Percentiles rank a stretch among this genome's conserved stretches.
phyloP scores from a whole-genome alignment of 2,113 vertebrate species.

The Sebastes schlegelii region DNA sequence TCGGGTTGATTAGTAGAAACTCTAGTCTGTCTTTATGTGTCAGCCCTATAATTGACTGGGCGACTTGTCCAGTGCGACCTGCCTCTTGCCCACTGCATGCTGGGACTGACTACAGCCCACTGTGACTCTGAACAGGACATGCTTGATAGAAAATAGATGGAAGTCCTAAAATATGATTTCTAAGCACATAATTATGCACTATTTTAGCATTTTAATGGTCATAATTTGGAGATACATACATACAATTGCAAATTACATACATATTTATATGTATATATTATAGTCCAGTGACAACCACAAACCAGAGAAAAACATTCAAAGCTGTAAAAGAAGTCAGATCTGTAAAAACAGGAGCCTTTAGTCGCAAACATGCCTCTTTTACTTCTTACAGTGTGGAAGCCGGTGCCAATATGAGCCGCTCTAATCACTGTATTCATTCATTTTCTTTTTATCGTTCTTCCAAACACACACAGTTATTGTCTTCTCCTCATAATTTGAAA shows the following conservation, averaged over 20 bases:
- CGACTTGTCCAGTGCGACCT: constrained; percentile 10
- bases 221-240: not conserved
- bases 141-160: not conserved
- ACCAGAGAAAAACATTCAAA: not conserved
- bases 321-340: constrained; percentile 6
- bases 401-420: constrained; percentile 38
- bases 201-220: not conserved
- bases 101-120: constrained; percentile 7
- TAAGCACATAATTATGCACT: too few relatives aligned
- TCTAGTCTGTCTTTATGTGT: not conserved
- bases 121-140: constrained; percentile 9
- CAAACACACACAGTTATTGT: constrained; percentile 60
- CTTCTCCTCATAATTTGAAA: constrained; percentile 72
- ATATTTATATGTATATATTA: not conserved
- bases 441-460: constrained; percentile 50
- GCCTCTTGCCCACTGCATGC: constrained; percentile 29
- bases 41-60: constrained; percentile 26
- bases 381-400: constrained; percentile 46
- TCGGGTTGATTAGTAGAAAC: constrained; percentile 1
- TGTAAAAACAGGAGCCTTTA: not conserved
- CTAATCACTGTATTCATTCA: constrained; percentile 65
- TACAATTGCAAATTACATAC: not conserved
- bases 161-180: not conserved
- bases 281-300: not conserved
- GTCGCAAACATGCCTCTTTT: not conserved